Percentiles rank a stretch among this genome's conserved stretches.
Evolutionary conservation across 1,140 invertebrate genomes (phyloP).

Genomic region (Plectus sambesii): DNA sequence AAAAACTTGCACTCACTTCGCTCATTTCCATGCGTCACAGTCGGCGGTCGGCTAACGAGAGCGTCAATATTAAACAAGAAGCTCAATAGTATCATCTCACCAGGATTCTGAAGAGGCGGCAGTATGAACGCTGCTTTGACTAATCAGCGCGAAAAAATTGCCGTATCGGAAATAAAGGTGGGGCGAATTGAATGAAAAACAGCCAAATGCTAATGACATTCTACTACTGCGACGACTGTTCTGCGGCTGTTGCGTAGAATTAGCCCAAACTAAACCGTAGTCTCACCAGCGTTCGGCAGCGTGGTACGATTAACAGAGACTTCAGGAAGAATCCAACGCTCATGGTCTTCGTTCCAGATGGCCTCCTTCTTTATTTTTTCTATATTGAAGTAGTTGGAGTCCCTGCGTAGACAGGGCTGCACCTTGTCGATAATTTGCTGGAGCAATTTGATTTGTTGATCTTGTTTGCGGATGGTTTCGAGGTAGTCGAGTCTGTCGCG

Average conservation of each 20-base stretch:
- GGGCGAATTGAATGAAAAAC: no score
- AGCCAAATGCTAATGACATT: no score
- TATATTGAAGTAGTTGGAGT: slow-evolving; percentile 54
- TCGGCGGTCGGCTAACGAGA: slow-evolving; percentile 24
- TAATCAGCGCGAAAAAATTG: slow-evolving; percentile 4
- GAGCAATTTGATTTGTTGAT: slow-evolving; percentile 60
- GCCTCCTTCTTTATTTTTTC: slow-evolving; percentile 60
- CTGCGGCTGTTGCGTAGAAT: no score
- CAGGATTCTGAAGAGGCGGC: not conserved
- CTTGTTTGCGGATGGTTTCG: slow-evolving; percentile 67
- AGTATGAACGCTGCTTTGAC: not conserved
- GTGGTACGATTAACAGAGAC: slow-evolving; percentile 56
- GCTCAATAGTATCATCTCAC: not conserved
- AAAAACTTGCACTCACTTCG: not conserved
- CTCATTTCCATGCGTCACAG: not conserved
- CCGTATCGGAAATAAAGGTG: not conserved
- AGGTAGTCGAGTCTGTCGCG: slow-evolving; percentile 68
- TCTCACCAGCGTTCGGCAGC: slow-evolving; percentile 58
- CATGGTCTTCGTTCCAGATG: slow-evolving; percentile 63
- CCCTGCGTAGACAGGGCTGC: slow-evolving; percentile 59
- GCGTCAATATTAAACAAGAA: slow-evolving; percentile 13
- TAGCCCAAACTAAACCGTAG: no score
- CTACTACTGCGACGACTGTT: no score
- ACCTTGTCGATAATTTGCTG: slow-evolving; percentile 61
- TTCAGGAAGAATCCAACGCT: slow-evolving; percentile 63